Conservation (phyloP, 2,113 vertebrate genomes). For the Marmota monax region DNA sequence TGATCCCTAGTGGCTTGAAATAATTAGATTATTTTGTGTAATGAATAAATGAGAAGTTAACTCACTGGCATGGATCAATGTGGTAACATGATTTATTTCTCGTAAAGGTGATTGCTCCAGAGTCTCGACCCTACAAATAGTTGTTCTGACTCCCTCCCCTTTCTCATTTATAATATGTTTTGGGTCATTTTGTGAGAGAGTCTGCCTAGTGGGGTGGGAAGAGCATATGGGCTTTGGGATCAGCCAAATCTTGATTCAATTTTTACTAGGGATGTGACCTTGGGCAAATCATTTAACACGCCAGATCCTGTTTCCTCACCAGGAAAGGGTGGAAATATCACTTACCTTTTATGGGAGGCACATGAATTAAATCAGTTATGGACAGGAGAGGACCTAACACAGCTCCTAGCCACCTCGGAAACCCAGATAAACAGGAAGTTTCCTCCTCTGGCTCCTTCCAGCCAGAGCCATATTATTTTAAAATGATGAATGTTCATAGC, state of each 20-base stretch:
- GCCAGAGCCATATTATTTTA: background rate
- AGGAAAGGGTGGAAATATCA: background rate
- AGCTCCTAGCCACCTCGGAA: background rate
- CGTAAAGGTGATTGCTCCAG: conserved; percentile 63
- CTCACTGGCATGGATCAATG: conserved; percentile 61
- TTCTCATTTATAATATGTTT: conserved; percentile 63
- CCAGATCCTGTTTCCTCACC: background rate
- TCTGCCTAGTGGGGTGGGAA: conserved; percentile 39
- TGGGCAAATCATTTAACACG: conserved; percentile 48
- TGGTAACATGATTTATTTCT: conserved; percentile 76
- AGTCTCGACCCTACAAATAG: conserved; percentile 56
- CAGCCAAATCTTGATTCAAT: conserved; percentile 63
- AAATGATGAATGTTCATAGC: conserved; percentile 33
- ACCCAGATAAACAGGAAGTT: background rate
- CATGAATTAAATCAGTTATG: background rate
- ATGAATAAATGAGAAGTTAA: conserved; percentile 74
- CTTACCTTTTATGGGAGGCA: background rate
- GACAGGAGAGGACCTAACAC: background rate
- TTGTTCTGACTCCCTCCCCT: conserved; percentile 65
- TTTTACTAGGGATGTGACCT: conserved; percentile 49
- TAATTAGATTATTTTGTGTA: conserved; percentile 79
- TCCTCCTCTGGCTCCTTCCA: background rate
- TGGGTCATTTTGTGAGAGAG: conserved; percentile 53
- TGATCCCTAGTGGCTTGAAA: conserved; percentile 65
- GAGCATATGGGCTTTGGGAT: conserved; percentile 44